phyloP scores from a whole-genome alignment of 1,140 invertebrate genomes.

The Nasonia giraulti region DNA sequence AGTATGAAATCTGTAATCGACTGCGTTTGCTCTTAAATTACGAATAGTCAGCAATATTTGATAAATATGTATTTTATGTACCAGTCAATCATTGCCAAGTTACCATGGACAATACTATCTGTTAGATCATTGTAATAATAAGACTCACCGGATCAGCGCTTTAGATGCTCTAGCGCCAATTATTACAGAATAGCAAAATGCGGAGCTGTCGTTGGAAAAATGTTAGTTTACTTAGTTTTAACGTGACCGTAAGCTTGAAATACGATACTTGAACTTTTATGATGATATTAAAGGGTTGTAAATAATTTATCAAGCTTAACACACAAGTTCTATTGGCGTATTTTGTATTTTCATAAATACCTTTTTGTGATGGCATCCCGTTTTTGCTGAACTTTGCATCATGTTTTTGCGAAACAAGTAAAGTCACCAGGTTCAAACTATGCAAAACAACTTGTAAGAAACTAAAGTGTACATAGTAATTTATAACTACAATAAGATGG shows the following conservation, averaged over 20 bases:
- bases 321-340: not conserved
- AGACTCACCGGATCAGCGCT: not conserved
- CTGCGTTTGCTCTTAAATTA: not conserved
- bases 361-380: not conserved
- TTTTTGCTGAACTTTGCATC: not conserved
- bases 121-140: conserved; percentile 5
- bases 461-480: conserved; percentile 7
- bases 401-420: not conserved
- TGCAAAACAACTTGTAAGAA: not conserved
- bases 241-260: not conserved
- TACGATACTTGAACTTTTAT: not conserved
- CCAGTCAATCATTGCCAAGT: conserved; percentile 29
- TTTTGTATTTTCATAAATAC: conserved; percentile 30
- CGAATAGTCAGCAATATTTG: not conserved
- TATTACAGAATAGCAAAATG: not conserved
- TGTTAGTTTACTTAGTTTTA: not conserved
- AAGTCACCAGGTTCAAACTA: not conserved
- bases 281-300: conserved; percentile 4
- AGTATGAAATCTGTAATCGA: not conserved
- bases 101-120: conserved; percentile 27
- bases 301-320: conserved; percentile 15
- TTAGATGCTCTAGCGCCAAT: not conserved
- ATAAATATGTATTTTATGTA: not conserved
- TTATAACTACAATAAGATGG: not conserved
- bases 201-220: not conserved